A percentile compares a stretch with the other conserved stretches of the same genome.
Evolutionary conservation across 1,140 invertebrate species (phyloP).

Genomic region (Trissolcus basalis): DNA sequence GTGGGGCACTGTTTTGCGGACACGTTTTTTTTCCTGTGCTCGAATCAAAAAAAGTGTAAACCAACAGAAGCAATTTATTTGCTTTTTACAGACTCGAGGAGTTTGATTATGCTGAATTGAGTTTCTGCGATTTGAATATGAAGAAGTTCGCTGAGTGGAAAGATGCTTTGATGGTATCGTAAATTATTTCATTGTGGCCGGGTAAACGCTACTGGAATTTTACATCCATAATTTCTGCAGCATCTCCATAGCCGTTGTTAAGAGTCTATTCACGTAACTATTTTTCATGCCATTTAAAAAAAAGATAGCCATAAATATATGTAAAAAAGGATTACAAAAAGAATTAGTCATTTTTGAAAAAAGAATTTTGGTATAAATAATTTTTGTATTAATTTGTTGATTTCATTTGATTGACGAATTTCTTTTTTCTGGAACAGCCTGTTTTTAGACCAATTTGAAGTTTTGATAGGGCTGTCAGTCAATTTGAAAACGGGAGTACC

Average conservation of each 20-base stretch:
- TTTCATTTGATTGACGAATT: too few species aligned
- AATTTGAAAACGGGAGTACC: not conserved
- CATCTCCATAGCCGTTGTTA: not conserved
- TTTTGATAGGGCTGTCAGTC: too few species aligned
- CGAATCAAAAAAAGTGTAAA: constrained; percentile 20
- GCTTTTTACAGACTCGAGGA: constrained; percentile 50
- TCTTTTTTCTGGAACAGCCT: too few species aligned
- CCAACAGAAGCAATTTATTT: constrained; percentile 41
- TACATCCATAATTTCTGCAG: constrained; percentile 1
- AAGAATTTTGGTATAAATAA: too few species aligned
- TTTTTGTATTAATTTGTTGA: too few species aligned
- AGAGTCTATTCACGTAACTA: too few species aligned
- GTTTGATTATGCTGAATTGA: constrained; percentile 34
- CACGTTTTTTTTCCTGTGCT: constrained; percentile 39
- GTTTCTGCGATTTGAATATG: constrained; percentile 44
- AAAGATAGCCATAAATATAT: too few species aligned
- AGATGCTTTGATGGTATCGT: constrained; percentile 26
- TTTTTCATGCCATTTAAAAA: too few species aligned
- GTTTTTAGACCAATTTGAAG: too few species aligned
- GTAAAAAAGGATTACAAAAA: too few species aligned
- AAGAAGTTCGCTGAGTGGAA: constrained; percentile 48
- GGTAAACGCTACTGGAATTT: constrained; percentile 6
- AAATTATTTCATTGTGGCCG: constrained; percentile 40
- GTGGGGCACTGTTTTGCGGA: constrained; percentile 64
- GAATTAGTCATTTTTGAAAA: too few species aligned